These are phyloP conservation scores for Podarcis muralis DNA, from an alignment of 2,113 vertebrate species.

Conservation along the genomic window DNA sequence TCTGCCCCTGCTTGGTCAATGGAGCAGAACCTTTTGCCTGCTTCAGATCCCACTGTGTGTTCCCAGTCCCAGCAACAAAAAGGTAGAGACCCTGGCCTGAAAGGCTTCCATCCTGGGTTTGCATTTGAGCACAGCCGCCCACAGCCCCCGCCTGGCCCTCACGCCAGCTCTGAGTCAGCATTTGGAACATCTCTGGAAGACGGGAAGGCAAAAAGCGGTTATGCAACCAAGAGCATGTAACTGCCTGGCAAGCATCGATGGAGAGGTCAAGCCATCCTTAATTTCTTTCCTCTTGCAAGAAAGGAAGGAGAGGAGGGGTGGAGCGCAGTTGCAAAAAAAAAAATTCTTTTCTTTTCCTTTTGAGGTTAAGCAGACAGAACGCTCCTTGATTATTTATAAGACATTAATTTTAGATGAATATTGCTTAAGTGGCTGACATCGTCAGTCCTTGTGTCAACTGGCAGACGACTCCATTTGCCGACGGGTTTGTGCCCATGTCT, in stretches of 20 bases:
- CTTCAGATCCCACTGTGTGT: background rate
- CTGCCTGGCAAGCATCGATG: conserved; percentile 55
- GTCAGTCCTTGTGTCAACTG: conserved; percentile 62
- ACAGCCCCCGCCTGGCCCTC: background rate
- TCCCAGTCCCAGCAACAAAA: background rate
- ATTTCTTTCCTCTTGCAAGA: conserved; percentile 63
- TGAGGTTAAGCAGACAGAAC: conserved; percentile 71
- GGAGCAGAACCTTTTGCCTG: background rate
- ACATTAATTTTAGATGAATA: conserved; percentile 74
- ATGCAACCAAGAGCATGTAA: conserved; percentile 34
- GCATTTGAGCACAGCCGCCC: too few relatives aligned
- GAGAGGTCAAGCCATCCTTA: conserved; percentile 62
- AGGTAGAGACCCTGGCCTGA: background rate
- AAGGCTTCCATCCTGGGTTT: background rate
- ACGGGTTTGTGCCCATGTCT: conserved; percentile 54
- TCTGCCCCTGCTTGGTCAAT: background rate
- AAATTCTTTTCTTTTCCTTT: conserved; percentile 50
- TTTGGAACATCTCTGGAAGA: conserved; percentile 21
- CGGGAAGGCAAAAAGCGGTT: conserved; percentile 58
- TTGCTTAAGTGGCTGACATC: conserved; percentile 66
- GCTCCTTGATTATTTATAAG: conserved; percentile 74
- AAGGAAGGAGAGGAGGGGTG: background rate
- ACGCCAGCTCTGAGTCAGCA: conserved; percentile 12
- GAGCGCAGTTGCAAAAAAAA: background rate
- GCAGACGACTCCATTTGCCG: conserved; percentile 52